A percentile compares a stretch with the other conserved stretches of the same genome.
Evolutionary conservation across 2,888 invertebrate species (phyloP).

Genomic region (Petrolisthes manimaculis): DNA sequence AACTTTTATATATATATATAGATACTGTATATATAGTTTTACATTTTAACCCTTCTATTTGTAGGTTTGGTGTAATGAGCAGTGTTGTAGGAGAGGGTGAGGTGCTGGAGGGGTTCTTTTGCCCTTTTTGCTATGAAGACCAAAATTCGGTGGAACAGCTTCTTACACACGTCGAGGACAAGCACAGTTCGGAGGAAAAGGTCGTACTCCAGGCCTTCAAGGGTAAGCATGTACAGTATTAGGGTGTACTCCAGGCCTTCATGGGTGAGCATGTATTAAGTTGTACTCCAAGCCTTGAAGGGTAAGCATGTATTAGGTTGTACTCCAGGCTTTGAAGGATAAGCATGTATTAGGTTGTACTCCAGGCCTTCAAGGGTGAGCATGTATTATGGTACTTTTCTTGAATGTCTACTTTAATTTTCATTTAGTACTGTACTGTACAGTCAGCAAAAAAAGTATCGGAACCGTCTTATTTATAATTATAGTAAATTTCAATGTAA

Average conservation of each 20-base stretch:
- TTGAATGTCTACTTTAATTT: too few species aligned
- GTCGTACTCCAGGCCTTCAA: constrained; percentile 75
- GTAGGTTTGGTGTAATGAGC: neutral
- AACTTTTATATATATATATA: neutral
- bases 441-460: too few species aligned
- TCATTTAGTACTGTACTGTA: too few species aligned
- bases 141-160: constrained; percentile 86
- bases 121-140: constrained; percentile 94
- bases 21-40: neutral
- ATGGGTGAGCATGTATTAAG: constrained; percentile 81
- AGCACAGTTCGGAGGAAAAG: constrained; percentile 85
- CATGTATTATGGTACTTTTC: too few species aligned
- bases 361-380: constrained; percentile 67
- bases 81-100: constrained; percentile 72
- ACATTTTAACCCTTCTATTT: too few species aligned
- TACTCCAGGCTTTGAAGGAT: too few species aligned
- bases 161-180: constrained; percentile 88
- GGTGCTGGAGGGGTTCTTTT: constrained; percentile 92
- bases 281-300: constrained; percentile 94
- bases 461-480: too few species aligned
- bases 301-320: too few species aligned
- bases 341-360: too few species aligned
- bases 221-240: constrained; percentile 58
- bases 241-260: constrained; percentile 66
- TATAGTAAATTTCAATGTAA: too few species aligned